Evolutionary conservation across 2,113 vertebrate genomes (phyloP).

Genomic region (Haemorhous mexicanus): DNA sequence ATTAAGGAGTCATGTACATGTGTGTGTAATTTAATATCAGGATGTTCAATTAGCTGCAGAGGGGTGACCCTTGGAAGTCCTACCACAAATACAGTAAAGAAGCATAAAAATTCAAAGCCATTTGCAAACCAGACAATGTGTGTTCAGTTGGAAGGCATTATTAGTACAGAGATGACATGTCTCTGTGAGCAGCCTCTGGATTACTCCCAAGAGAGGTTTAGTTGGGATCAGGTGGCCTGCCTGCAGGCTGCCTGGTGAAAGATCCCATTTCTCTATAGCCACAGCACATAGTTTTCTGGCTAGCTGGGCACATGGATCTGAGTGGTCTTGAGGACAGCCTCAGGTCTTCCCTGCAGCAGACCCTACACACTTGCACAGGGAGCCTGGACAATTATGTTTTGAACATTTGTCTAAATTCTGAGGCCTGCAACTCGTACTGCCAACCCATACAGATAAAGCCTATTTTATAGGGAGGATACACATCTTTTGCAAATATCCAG

Average conservation of each 20-base stretch:
- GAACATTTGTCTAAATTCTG: background rate
- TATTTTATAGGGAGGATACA: background rate
- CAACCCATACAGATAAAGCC: background rate
- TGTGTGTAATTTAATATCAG: background rate
- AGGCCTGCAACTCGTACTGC: background rate
- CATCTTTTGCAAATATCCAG: background rate
- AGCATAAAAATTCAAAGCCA: background rate
- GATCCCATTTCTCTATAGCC: background rate
- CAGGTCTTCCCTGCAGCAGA: background rate
- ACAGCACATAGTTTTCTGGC: accelerated
- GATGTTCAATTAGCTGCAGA: background rate
- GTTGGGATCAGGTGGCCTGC: background rate
- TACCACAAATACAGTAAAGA: background rate
- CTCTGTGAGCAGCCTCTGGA: background rate
- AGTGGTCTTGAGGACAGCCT: background rate
- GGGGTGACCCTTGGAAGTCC: background rate
- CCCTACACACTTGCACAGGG: background rate
- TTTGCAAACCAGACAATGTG: background rate
- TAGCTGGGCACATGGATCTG: background rate
- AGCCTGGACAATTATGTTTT: background rate
- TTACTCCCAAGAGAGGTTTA: background rate
- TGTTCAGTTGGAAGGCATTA: background rate
- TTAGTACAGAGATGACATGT: background rate
- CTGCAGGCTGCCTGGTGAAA: background rate
- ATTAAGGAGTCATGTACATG: background rate